These are phyloP conservation scores for Brachionus angularis DNA, from an alignment of 1,140 invertebrate species.

Conservation along the genomic window DNA sequence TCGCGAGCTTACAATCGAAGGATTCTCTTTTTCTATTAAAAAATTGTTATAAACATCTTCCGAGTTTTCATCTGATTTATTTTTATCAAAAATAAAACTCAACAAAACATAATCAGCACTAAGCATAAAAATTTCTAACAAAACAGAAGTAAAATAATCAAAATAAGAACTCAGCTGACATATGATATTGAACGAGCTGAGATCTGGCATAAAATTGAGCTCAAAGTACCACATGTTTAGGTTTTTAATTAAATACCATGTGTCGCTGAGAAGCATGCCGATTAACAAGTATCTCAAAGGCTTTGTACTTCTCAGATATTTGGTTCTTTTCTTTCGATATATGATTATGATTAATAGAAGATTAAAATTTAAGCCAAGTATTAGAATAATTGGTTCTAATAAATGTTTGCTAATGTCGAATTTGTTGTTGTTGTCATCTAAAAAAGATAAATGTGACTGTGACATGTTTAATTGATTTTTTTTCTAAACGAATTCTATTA, in stretches of 20 bases:
- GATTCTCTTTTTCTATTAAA: neutral
- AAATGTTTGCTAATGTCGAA: too few relatives aligned
- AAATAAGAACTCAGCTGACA: constrained; percentile 24
- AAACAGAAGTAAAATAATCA: constrained; percentile 13
- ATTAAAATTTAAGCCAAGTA: neutral
- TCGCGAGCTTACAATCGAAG: too few relatives aligned
- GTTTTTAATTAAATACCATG: constrained; percentile 13
- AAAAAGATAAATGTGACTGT: too few relatives aligned
- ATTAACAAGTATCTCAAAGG: constrained; percentile 5
- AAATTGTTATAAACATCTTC: constrained; percentile 20
- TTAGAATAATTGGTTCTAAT: neutral
- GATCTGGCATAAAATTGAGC: neutral
- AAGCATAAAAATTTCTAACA: constrained; percentile 5
- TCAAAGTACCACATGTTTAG: constrained; percentile 22
- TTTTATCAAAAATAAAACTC: neutral
- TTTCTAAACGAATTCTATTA: too few relatives aligned
- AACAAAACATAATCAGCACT: constrained; percentile 9
- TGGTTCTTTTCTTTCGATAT: constrained; percentile 1
- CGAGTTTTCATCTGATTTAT: neutral
- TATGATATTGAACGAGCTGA: neutral
- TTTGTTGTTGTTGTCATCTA: too few relatives aligned
- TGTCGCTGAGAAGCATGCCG: neutral
- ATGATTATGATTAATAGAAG: neutral
- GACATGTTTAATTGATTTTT: too few relatives aligned
- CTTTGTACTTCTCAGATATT: constrained; percentile 1